Evolutionary conservation across 2,888 invertebrate genomes (phyloP).

Genomic region (Cylloceria caligata): DNA sequence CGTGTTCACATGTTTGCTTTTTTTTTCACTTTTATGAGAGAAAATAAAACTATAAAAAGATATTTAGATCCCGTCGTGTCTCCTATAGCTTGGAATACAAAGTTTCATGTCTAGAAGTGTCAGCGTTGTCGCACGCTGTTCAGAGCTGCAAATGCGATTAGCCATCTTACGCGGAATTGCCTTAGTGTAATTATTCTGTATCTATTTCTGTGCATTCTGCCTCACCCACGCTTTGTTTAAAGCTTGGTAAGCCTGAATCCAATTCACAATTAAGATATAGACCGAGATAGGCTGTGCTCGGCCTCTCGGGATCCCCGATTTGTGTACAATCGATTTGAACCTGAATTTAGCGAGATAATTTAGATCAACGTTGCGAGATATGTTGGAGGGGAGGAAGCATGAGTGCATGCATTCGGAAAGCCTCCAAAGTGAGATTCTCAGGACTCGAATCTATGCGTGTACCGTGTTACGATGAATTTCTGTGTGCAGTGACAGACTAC

Average conservation of each 20-base stretch:
- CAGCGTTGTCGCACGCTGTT: background rate
- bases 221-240: conserved; percentile 5
- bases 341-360: conserved; percentile 79
- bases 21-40: background rate
- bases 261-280: conserved; percentile 77
- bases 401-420: conserved; percentile 11
- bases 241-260: conserved; percentile 65
- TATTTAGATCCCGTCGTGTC: too few relatives aligned
- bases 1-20: too few relatives aligned
- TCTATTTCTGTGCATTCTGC: background rate
- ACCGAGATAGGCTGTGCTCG: conserved; percentile 71
- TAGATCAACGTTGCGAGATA: conserved; percentile 76
- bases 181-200: conserved; percentile 4
- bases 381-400: conserved; percentile 14
- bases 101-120: background rate
- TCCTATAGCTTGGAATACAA: too few relatives aligned
- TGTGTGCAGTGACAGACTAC: conserved; percentile 26
- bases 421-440: conserved; percentile 18
- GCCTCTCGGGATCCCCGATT: conserved; percentile 70
- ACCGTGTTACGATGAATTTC: conserved; percentile 50
- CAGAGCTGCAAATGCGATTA: background rate
- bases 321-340: conserved; percentile 77
- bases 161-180: background rate
- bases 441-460: background rate
- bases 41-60: background rate